Conservation (phyloP, 2,797 vertebrate species). For the Chanos chanos region DNA sequence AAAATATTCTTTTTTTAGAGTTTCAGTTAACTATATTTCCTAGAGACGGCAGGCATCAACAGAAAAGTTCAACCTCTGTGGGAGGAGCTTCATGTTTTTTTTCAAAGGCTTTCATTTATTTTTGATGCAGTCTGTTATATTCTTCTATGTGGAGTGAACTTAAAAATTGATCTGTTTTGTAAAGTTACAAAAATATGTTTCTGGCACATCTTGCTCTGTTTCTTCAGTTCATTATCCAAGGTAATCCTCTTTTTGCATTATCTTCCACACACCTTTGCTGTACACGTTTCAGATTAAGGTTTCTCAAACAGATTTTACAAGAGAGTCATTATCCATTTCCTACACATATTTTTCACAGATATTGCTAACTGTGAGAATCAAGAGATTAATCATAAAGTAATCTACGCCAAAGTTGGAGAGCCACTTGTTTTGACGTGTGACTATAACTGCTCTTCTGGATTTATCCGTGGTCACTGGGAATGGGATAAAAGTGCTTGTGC, state of each 20-base stretch:
- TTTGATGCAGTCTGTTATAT: slow-evolving; percentile 5
- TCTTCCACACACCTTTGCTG: too few relatives aligned
- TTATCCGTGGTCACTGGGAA: slow-evolving; percentile 65
- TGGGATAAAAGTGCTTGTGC: slow-evolving; percentile 25
- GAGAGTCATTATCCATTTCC: background rate
- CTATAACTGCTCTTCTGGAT: slow-evolving; percentile 68
- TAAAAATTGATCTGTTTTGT: background rate
- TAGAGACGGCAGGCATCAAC: slow-evolving; percentile 5
- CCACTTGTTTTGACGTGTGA: slow-evolving; percentile 61
- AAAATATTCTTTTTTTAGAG: too few relatives aligned
- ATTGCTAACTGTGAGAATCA: slow-evolving; percentile 25
- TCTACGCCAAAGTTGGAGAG: slow-evolving; percentile 50
- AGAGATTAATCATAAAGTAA: slow-evolving; percentile 7
- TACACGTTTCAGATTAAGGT: too few relatives aligned
- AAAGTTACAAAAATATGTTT: slow-evolving; percentile 25
- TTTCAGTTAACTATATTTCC: slow-evolving; percentile 17
- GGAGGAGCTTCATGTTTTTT: slow-evolving; percentile 19
- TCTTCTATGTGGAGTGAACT: background rate
- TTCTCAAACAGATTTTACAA: too few relatives aligned
- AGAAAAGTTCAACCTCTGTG: background rate
- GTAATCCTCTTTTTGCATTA: slow-evolving; percentile 46
- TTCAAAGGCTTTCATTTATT: slow-evolving; percentile 16
- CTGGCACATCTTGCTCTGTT: slow-evolving; percentile 46
- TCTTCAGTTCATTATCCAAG: slow-evolving; percentile 49
- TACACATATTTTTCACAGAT: slow-evolving; percentile 49